phyloP scores from a whole-genome alignment of 2,888 invertebrate genomes.

The Eupithecia inturbata region DNA sequence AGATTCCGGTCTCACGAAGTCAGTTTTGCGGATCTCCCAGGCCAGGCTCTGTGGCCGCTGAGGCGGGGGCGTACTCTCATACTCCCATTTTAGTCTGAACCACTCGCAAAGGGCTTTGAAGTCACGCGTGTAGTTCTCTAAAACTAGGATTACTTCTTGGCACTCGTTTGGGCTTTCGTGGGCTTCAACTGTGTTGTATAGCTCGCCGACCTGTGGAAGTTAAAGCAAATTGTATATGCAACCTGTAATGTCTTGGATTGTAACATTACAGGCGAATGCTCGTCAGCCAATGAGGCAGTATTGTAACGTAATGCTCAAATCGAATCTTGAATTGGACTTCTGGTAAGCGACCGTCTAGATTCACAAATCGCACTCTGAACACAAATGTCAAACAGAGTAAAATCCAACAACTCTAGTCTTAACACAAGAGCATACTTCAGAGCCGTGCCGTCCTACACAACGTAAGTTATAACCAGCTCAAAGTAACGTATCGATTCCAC shows the following conservation, averaged over 20 bases:
- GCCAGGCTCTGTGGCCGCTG: conserved; percentile 95
- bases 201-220: conserved; percentile 89
- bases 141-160: conserved; percentile 96
- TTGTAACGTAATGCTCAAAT: no score
- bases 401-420: not conserved
- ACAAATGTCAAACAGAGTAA: not conserved
- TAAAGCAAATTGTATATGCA: not conserved
- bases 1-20: conserved; percentile 85
- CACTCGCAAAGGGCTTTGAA: conserved; percentile 97
- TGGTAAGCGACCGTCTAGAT: not conserved
- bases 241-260: no score
- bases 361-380: not conserved
- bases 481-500: not conserved
- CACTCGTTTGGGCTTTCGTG: conserved; percentile 97
- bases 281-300: no score
- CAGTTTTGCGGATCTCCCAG: conserved; percentile 98
- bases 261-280: no score
- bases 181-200: conserved; percentile 97
- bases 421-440: not conserved
- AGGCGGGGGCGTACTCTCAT: conserved; percentile 93
- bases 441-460: not conserved
- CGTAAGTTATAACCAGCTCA: not conserved
- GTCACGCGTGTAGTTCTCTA: conserved; percentile 97
- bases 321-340: no score
- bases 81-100: conserved; percentile 96